A percentile compares a stretch with the other conserved stretches of the same genome.
Conservation (phyloP, 2,797 vertebrate genomes). For the Chaetophractus vellerosus region DNA sequence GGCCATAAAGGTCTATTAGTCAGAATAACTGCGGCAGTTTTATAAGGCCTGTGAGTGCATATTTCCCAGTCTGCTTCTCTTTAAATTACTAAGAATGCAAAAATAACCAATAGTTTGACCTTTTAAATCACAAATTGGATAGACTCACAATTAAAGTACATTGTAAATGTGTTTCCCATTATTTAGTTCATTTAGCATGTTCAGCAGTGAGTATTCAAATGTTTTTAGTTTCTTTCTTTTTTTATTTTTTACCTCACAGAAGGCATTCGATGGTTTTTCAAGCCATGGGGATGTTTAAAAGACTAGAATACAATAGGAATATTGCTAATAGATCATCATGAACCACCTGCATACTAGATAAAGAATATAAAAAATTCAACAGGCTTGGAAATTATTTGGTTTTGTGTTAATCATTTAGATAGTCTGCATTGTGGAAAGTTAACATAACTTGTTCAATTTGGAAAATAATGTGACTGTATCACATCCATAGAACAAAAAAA, state of each 20-base stretch:
- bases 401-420: conserved; percentile 75
- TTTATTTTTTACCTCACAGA: conserved; percentile 79
- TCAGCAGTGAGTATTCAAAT: conserved; percentile 88
- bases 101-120: conserved; percentile 91
- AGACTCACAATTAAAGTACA: conserved; percentile 89
- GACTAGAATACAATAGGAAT: conserved; percentile 71
- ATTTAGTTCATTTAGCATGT: conserved; percentile 91
- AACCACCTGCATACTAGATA: conserved; percentile 71
- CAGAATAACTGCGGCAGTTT: conserved; percentile 89
- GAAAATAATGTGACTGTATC: conserved; percentile 39
- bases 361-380: conserved; percentile 72
- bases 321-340: conserved; percentile 82
- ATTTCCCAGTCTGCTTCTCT: conserved; percentile 88
- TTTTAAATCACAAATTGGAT: conserved; percentile 92
- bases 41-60: conserved; percentile 87
- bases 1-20: conserved; percentile 88
- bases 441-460: conserved; percentile 53
- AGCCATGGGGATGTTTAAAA: conserved; percentile 82
- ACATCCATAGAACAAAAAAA: neutral
- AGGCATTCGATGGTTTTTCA: conserved; percentile 86
- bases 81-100: conserved; percentile 91
- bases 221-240: conserved; percentile 71
- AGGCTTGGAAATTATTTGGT: conserved; percentile 55
- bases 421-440: conserved; percentile 42
- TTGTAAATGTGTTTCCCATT: conserved; percentile 92